Conservation (phyloP, 2,888 invertebrate genomes). For the Polydrusus tereticollis region DNA sequence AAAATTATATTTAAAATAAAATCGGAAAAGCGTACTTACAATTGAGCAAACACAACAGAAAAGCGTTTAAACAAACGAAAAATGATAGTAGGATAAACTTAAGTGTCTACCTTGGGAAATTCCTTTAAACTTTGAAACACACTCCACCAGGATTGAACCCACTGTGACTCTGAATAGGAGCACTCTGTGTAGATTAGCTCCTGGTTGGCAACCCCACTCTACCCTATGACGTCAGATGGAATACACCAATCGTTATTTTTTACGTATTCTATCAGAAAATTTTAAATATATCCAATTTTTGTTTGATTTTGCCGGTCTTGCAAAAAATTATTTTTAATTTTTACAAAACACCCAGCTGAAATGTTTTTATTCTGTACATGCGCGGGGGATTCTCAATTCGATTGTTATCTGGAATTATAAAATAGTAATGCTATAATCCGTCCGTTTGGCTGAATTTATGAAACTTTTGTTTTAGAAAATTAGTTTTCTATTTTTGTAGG, state of each 20-base stretch:
- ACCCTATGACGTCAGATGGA: slow-evolving; percentile 61
- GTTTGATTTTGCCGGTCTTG: slow-evolving; percentile 8
- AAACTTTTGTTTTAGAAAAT: not conserved
- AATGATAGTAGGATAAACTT: slow-evolving; percentile 22
- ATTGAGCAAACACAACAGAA: slow-evolving; percentile 19
- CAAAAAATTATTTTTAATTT: slow-evolving; percentile 39
- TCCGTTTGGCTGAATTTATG: not conserved
- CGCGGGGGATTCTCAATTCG: slow-evolving; percentile 23
- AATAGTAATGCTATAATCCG: not conserved
- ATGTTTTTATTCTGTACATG: not conserved
- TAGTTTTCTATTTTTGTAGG: slow-evolving; percentile 20
- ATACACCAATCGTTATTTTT: slow-evolving; percentile 61
- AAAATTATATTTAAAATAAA: not conserved
- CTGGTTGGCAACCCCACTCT: slow-evolving; percentile 61
- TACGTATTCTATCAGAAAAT: slow-evolving; percentile 53
- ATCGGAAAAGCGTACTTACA: slow-evolving; percentile 24
- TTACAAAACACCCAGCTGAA: not conserved
- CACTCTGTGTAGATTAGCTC: slow-evolving; percentile 61
- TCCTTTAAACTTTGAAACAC: slow-evolving; percentile 57
- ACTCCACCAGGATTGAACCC: slow-evolving; percentile 63
- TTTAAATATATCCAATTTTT: slow-evolving; percentile 37
- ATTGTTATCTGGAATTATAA: slow-evolving; percentile 32
- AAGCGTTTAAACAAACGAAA: slow-evolving; percentile 26
- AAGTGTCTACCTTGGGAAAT: slow-evolving; percentile 41
- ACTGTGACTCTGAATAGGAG: slow-evolving; percentile 61